Conservation (phyloP, 2,113 vertebrate genomes). For the Hassar affinis region DNA sequence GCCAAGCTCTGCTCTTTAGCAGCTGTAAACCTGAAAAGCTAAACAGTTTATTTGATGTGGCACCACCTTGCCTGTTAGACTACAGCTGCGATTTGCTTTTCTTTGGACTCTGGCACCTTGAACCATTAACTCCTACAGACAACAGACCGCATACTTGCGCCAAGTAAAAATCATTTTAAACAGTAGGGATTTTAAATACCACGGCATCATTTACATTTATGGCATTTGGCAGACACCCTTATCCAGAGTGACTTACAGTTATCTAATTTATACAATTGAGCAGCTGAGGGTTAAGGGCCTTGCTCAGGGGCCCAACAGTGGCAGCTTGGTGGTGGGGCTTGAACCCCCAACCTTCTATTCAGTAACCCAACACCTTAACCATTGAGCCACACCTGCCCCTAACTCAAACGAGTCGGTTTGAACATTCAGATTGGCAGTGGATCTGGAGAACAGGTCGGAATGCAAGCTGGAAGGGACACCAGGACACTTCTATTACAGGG, state of each 20-base stretch:
- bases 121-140: conserved; percentile 7
- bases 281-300: too few species aligned
- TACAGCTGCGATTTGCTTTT: conserved; percentile 39
- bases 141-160: background rate
- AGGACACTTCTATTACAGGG: background rate
- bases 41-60: conserved; percentile 50
- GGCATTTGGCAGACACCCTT: too few species aligned
- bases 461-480: background rate
- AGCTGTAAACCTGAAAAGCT: conserved; percentile 35
- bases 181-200: background rate
- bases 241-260: too few species aligned
- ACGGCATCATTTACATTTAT: too few species aligned
- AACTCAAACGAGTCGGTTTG: background rate
- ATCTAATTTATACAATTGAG: too few species aligned
- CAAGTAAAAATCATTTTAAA: background rate
- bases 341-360: too few species aligned
- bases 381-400: too few species aligned
- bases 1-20: conserved; percentile 12
- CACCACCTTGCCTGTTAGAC: conserved; percentile 37
- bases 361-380: too few species aligned
- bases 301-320: too few species aligned
- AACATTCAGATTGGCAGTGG: background rate
- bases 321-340: too few species aligned
- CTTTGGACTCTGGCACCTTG: conserved; percentile 34
- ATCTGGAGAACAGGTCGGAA: background rate